Evolutionary conservation across 2,797 vertebrate species (phyloP).

Genomic region (Mus minutoides): DNA sequence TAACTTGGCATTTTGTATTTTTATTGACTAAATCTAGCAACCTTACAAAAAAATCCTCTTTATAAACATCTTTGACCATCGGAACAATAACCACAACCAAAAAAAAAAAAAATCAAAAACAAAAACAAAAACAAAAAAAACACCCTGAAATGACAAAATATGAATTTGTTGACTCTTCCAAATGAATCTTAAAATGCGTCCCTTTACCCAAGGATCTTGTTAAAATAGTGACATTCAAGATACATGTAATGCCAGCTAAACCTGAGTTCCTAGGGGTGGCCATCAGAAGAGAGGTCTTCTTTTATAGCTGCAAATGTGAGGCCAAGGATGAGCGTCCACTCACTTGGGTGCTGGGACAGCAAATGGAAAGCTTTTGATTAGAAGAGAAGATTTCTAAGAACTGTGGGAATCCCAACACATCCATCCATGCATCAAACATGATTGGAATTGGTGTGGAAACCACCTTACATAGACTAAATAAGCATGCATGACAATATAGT

Average conservation of each 20-base stretch:
- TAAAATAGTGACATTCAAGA: neutral
- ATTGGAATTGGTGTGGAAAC: neutral
- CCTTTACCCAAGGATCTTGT: neutral
- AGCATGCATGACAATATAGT: neutral
- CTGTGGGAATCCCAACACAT: neutral
- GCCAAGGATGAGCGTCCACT: neutral
- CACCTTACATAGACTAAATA: neutral
- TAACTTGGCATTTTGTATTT: neutral
- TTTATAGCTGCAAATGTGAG: neutral
- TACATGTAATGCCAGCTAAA: neutral
- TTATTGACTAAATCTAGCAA: conserved; percentile 14
- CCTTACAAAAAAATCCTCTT: neutral
- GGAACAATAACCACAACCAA: neutral
- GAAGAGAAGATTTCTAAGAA: neutral
- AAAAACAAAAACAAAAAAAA: neutral
- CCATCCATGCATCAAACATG: neutral
- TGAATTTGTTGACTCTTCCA: neutral
- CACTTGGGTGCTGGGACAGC: neutral
- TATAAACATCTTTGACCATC: neutral
- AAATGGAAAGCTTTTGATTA: neutral
- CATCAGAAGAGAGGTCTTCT: neutral
- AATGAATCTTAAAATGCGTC: conserved; percentile 14
- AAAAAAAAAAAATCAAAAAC: neutral
- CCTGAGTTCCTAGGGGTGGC: neutral
- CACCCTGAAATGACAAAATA: neutral